These are phyloP conservation scores for Centruroides vittatus DNA, from an alignment of 1,140 invertebrate genomes.

Conservation along the genomic window DNA sequence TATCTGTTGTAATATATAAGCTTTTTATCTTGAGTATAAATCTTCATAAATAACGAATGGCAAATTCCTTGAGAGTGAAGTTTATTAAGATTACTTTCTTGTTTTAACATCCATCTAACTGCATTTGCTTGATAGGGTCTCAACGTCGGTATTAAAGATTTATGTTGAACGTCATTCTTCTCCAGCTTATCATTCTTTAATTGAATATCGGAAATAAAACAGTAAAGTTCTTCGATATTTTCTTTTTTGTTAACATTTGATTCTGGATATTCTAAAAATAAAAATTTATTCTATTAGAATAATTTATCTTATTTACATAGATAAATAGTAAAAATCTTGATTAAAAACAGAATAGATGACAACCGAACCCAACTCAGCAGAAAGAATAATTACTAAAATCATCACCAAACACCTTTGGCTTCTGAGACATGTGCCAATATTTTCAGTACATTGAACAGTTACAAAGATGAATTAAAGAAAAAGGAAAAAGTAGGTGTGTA, in stretches of 20 bases:
- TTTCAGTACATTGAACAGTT: too few relatives aligned
- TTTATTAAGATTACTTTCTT: constrained; percentile 29
- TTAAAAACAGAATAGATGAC: too few relatives aligned
- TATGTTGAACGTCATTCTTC: not conserved
- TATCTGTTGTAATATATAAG: constrained; percentile 39
- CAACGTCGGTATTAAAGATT: constrained; percentile 34
- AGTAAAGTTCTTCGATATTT: constrained; percentile 1
- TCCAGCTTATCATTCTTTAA: not conserved
- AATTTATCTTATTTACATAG: too few relatives aligned
- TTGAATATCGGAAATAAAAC: not conserved
- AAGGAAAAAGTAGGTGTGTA: too few relatives aligned
- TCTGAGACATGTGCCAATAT: too few relatives aligned
- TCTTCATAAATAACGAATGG: constrained; percentile 4
- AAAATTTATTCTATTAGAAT: too few relatives aligned
- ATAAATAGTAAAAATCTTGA: too few relatives aligned
- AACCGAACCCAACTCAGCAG: too few relatives aligned
- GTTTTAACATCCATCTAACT: constrained; percentile 51
- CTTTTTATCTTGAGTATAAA: not conserved
- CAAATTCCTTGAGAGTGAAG: constrained; percentile 13
- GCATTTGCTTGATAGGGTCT: constrained; percentile 48
- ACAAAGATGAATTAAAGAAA: too few relatives aligned
- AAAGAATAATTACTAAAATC: too few relatives aligned
- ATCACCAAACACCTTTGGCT: too few relatives aligned
- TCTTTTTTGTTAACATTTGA: not conserved
- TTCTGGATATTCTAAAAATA: not conserved